phyloP scores from a whole-genome alignment of 2,797 vertebrate species.

The Pelochelys cantorii region DNA sequence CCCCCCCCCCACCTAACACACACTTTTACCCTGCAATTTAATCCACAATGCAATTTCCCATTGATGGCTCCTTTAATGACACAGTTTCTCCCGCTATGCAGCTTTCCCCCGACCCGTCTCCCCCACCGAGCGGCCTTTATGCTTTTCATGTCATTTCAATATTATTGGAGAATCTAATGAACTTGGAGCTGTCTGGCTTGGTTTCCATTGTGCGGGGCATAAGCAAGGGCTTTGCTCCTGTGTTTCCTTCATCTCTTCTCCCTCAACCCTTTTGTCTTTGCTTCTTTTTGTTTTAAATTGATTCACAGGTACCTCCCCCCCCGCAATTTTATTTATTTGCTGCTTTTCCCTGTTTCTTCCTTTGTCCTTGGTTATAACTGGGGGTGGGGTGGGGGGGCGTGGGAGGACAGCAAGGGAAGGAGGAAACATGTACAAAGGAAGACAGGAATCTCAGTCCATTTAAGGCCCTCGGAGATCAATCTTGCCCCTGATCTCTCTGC shows the following conservation, averaged over 20 bases:
- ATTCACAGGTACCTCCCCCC: neutral
- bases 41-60: neutral
- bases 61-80: slow-evolving; percentile 22
- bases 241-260: neutral
- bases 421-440: neutral
- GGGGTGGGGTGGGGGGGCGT: too few relatives aligned
- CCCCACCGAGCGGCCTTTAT: neutral
- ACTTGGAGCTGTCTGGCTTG: neutral
- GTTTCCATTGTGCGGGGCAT: neutral
- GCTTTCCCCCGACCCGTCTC: too few relatives aligned
- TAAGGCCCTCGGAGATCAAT: neutral
- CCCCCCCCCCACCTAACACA: neutral
- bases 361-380: neutral
- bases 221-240: neutral
- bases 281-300: neutral
- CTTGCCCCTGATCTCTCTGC: neutral
- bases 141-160: neutral
- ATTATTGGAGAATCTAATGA: slow-evolving; percentile 6
- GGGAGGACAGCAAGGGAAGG: neutral
- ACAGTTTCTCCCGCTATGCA: neutral
- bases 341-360: neutral
- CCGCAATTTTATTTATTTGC: neutral
- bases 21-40: slow-evolving; percentile 30
- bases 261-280: neutral
- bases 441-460: neutral